Evolutionary conservation across 1,140 invertebrate species (phyloP), one percentile per base, ranked within the genome.

Genomic region (Drosophila orena): DNA sequence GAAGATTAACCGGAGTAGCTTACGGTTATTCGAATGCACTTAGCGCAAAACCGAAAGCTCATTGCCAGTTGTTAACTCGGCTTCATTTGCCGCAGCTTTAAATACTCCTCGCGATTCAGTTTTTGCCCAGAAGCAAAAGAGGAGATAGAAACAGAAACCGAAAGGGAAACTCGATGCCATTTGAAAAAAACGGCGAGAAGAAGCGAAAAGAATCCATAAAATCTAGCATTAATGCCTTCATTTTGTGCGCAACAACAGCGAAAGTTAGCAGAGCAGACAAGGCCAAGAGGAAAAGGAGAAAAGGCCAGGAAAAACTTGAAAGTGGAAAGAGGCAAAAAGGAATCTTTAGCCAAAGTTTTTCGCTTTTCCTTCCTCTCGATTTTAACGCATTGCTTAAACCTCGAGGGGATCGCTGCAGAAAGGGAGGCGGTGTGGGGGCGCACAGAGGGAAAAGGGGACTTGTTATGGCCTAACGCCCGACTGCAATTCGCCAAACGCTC

Each of bases 191-290:
- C 34, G 14, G 44, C 12, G 10, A 7, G n/a, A n/a, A 37, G 40
- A 35, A 30, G 17, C 7, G 11, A 7, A 56, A 58, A 47, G 52
- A 50, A 76, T 74, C 79, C 77, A 89, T 80, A 84, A 89, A 70
- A 89, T 89, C 79, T 81, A 89, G 77, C 85, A 84, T 80, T 89
- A 89, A 89, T 89, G 77, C 77, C 84, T 89, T 89, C 69, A 84
- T 89, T 77, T 89, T 68, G 40, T 60, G 79, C 78, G 72, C 46
- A 77, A 61, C 64, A 81, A 65, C 68, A 70, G 79, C 38, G 83
- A 86, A 86, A 86, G 83, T 88, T 77, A 53, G 50, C 35, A 64
- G 49, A 40, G 53, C 43, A 50, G 53, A 50, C 24, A 55, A 75
- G 65, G 55, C 54, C 56, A 54, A 53, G 44, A 37, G 34, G 40